A percentile compares a stretch with the other conserved stretches of the same genome.
Evolutionary conservation across 2,888 invertebrate species (phyloP).

Genomic region (Lepas anatifera): DNA sequence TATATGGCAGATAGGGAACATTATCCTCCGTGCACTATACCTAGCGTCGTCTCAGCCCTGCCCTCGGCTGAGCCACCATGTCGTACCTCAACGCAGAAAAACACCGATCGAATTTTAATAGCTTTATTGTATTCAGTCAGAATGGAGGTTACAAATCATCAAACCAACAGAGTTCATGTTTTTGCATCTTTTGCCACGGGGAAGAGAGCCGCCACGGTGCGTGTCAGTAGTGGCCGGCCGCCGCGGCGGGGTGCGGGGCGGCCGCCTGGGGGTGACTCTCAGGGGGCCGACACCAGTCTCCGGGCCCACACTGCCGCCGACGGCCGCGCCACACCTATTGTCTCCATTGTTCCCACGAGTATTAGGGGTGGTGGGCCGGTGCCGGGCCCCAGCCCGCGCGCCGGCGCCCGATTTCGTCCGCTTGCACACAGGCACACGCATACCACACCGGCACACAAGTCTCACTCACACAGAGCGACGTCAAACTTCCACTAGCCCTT

Average conservation of each 20-base stretch:
- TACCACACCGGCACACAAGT: background rate
- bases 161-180: conserved; percentile 7
- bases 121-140: conserved; percentile 1
- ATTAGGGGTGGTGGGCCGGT: background rate
- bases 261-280: background rate
- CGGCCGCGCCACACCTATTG: background rate
- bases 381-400: background rate
- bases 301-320: background rate
- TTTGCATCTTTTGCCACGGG: background rate
- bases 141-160: conserved; percentile 2
- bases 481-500: background rate
- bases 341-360: conserved; percentile 8
- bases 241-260: background rate
- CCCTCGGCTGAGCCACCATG: too few relatives aligned
- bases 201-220: background rate
- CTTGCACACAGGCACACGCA: background rate
- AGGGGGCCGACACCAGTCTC: background rate
- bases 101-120: background rate
- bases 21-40: too few relatives aligned
- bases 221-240: too few relatives aligned
- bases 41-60: too few relatives aligned
- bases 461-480: background rate
- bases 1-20: too few relatives aligned
- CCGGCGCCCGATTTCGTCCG: background rate
- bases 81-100: too few relatives aligned